Percentiles rank a stretch among this genome's conserved stretches.
phyloP scores from a whole-genome alignment of 2,888 invertebrate species.

The Drosophila neutralis region DNA sequence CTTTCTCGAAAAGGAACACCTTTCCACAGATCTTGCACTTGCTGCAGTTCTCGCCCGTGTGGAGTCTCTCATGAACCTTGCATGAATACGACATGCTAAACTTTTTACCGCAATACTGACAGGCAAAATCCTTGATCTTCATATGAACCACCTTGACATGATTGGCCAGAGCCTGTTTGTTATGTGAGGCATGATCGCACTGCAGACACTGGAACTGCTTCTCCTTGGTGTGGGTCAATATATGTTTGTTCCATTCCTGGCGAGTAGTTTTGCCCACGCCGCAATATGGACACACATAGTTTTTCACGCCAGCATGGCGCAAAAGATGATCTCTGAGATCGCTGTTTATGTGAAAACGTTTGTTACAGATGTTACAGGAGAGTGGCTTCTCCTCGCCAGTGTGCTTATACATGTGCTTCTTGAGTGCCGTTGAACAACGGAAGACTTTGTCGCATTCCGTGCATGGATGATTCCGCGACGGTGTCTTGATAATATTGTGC shows the following conservation, averaged over 20 bases:
- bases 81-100: slow-evolving; percentile 80
- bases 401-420: slow-evolving; percentile 83
- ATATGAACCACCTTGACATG: slow-evolving; percentile 81
- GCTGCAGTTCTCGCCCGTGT: slow-evolving; percentile 80
- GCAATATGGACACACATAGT: slow-evolving; percentile 83
- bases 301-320: slow-evolving; percentile 83
- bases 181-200: slow-evolving; percentile 80
- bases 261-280: slow-evolving; percentile 83
- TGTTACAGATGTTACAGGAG: slow-evolving; percentile 80
- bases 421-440: slow-evolving; percentile 81
- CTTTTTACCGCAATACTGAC: slow-evolving; percentile 81
- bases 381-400: slow-evolving; percentile 82
- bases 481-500: slow-evolving; percentile 72
- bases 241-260: slow-evolving; percentile 82
- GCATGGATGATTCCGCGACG: slow-evolving; percentile 72
- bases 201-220: slow-evolving; percentile 80
- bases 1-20: slow-evolving; percentile 78
- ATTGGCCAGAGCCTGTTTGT: slow-evolving; percentile 80
- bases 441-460: slow-evolving; percentile 82
- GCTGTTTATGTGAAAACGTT: slow-evolving; percentile 81
- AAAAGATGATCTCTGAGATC: slow-evolving; percentile 83
- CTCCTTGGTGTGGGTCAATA: slow-evolving; percentile 82
- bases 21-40: slow-evolving; percentile 82
- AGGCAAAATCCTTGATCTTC: slow-evolving; percentile 81
- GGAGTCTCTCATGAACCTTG: slow-evolving; percentile 79